Base-by-base conservation (phyloP, 2,888 invertebrate genomes). In the Orgyia antiqua region DNA sequence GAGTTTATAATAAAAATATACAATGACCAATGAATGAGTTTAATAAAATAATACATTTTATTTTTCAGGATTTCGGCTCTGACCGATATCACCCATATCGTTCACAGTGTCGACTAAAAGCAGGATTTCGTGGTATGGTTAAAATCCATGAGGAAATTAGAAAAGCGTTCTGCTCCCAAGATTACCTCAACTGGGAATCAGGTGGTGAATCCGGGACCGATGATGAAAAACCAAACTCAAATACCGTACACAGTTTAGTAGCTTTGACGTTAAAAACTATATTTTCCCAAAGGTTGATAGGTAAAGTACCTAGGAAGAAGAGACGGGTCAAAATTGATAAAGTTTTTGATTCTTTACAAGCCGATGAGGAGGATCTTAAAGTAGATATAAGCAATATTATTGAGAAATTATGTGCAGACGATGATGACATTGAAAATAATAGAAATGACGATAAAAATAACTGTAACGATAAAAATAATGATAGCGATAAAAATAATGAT, bases 1-100 rank as follows among this genome's bases (percentile, higher is more conserved):
- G n/a, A n/a, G n/a, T n/a, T n/a, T n/a, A n/a, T n/a, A n/a, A n/a
- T n/a, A n/a, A n/a, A n/a, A n/a, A n/a, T n/a, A n/a, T n/a, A n/a
- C n/a, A n/a, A n/a, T n/a, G n/a, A n/a, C n/a, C n/a, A n/a, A n/a
- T n/a, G n/a, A n/a, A n/a, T n/a, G n/a, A n/a, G n/a, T n/a, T n/a
- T n/a, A n/a, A n/a, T n/a, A n/a, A n/a, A n/a, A n/a, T n/a, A n/a
- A n/a, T n/a, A n/a, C n/a, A n/a, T 19, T 30, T 36, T 33, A 32
- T 38, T 11, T 64, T 60, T 0, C 70, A 84, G 84, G 49, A 60
- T 8, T 78, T 54, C 31, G 83, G 80, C 0, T 31, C 77, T 0
- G 80, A 77, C 48, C 44, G 36, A 1, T 24, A 45, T 0, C 83
- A 83, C 24, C 83, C 84, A 0, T 83, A 77, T 46, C 37, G 58